Evolutionary conservation across 2,797 vertebrate genomes (phyloP).

Genomic region (Leucoraja ocellata): DNA sequence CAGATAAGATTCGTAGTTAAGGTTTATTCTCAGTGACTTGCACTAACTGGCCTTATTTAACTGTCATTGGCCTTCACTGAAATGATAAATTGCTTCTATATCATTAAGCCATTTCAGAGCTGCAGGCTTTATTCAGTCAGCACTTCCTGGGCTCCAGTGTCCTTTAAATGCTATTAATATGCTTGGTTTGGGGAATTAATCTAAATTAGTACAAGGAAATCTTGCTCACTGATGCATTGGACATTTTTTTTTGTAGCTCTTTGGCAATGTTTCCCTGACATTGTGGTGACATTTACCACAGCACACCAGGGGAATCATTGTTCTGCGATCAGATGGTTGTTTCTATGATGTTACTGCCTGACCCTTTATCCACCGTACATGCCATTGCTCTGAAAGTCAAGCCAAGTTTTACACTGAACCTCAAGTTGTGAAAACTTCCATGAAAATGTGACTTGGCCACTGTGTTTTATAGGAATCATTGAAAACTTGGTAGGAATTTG

Average conservation of each 20-base stretch:
- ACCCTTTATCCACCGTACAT: background rate
- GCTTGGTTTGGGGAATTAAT: conserved; percentile 17
- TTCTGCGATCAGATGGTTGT: background rate
- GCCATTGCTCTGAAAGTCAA: background rate
- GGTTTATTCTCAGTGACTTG: background rate
- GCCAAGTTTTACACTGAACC: background rate
- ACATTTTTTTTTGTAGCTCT: background rate
- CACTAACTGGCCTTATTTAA: conserved; percentile 26
- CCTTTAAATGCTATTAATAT: conserved; percentile 21
- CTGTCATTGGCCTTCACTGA: background rate
- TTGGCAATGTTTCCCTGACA: background rate
- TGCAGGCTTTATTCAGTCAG: background rate
- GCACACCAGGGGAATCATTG: background rate
- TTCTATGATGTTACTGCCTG: background rate
- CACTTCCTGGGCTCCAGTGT: conserved; percentile 1
- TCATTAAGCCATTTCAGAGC: conserved; percentile 9
- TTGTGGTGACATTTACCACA: background rate
- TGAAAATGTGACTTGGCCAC: background rate
- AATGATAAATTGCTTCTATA: conserved; percentile 34
- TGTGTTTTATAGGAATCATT: background rate
- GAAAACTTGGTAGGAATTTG: background rate
- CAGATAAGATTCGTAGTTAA: conserved; percentile 8
- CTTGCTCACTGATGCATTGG: conserved; percentile 10
- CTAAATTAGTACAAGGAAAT: background rate
- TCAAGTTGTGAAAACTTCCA: background rate